Base-by-base conservation (phyloP, 2,888 invertebrate genomes). In the Cephus rjabovi region DNA sequence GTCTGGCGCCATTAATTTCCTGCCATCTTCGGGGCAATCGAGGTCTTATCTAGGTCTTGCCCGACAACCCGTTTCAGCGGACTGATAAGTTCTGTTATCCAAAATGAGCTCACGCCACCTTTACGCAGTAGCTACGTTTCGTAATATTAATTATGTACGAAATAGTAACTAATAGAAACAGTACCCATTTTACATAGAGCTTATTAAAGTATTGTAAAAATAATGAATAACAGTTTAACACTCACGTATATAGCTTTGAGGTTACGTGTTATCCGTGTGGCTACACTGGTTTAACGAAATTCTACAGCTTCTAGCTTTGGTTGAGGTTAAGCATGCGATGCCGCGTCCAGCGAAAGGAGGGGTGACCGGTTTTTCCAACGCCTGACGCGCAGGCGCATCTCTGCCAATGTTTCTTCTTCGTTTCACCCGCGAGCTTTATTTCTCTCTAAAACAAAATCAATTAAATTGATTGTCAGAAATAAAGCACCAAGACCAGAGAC, bases 31-130 rank as follows among this genome's bases (percentile, higher is more conserved):
- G 75, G 73, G 33, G 11, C 75, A 69, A 79, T 79, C 78, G 77
- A 80, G 76, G 81, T 81, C 81, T 84, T 82, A 83, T 81, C 81
- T 81, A 75, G 71, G 75, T 74, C 73, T 79, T 76, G 76, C 75
- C 76, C 76, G 79, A 79, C 79, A 74, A 81, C 77, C 75, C 81
- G 31, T 31, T 71, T 0, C 23, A 56, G 56, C 23, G 9, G 23
- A 56, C 56, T 56, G 56, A 56, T 56, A 56, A 40, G 40, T 23
- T 40, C 4, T 56, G 23, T 15, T 56, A 56, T 56, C 56, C 9
- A 2, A 56, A 56, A 23, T 23, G 9, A 56, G 9, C 56, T 56
- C 23, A 56, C 23, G 56, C 1, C 6, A 56, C 9, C 2, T 40
- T 40, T 1, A 15, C 40, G 15, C 6, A 0, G 15, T 15, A 15